Evolutionary conservation across 1,140 invertebrate species (phyloP), one percentile per base, ranked within the genome.

Genomic region (Ladona fulva): DNA sequence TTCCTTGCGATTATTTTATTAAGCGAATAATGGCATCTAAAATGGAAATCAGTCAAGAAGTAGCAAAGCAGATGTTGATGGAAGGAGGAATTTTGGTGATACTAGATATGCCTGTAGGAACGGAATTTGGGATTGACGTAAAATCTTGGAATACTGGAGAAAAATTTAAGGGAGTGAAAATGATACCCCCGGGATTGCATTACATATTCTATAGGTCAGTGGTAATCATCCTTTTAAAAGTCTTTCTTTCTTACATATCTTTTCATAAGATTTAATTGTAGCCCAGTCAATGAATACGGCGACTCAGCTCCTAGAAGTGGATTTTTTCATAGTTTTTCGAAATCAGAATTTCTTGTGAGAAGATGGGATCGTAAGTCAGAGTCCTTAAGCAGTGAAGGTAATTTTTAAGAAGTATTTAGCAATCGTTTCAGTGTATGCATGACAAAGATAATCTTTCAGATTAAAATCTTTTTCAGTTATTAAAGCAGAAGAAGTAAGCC

Each of bases 161-260:
- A 79, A 94, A 94, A 84, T 99, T 99, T 85, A 90, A 92, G 79
- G 98, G 97, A 19, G 89, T 99, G 52, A 99, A 99, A 90, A 98
- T 99, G 96, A 99, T 99, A 80, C 97, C 97, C 0, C 95, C 96
- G 19, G 98, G 98, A 24, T 85, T 98, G 77, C 98, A 99, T 86
- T 99, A 94, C 84, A 87, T 99, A 11, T 95, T 96, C 86, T 98
- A 94, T 83, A 97, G 95, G 89, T 89, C 83, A 81, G 78, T 37
- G 29, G 1, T 37, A 37, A 37, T 37, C 29, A 1, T 37, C 3
- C 1, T 8, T 44, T 78, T 16, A 66, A 22, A 24, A 73, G 0
- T 76, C n/a, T 42, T 25, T 14, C 8, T 74, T 77, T 59, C 74
- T 42, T n/a, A 0, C 14, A 19, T 78, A 11, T 3, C 22, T 78